Evolutionary conservation across 2,113 vertebrate genomes (phyloP).

Genomic region (Sorex fumeus): DNA sequence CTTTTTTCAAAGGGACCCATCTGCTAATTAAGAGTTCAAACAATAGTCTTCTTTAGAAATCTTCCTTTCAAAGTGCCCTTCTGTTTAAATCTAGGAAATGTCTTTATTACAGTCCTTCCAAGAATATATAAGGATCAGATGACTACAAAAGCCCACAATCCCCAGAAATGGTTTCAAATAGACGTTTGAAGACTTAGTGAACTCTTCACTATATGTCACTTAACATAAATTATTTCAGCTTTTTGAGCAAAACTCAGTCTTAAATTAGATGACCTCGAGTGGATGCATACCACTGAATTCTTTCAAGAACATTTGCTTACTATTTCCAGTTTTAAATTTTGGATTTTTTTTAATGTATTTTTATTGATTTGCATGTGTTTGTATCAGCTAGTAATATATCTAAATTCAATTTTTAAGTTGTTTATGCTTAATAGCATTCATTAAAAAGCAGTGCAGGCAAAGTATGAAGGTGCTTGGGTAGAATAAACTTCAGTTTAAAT

Average conservation of each 20-base stretch:
- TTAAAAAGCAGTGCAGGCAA: slow-evolving; percentile 16
- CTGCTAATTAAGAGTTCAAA: slow-evolving; percentile 86
- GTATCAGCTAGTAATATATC: neutral
- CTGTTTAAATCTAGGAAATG: slow-evolving; percentile 78
- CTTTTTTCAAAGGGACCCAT: slow-evolving; percentile 84
- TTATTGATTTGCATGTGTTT: slow-evolving; percentile 32
- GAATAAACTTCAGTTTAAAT: slow-evolving; percentile 6
- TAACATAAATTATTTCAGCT: slow-evolving; percentile 73
- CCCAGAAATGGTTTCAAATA: slow-evolving; percentile 41
- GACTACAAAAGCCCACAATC: slow-evolving; percentile 53
- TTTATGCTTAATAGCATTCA: neutral
- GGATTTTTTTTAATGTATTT: neutral
- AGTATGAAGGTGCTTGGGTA: neutral
- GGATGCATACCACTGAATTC: slow-evolving; percentile 33
- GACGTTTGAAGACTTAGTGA: slow-evolving; percentile 63
- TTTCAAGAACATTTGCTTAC: slow-evolving; percentile 48
- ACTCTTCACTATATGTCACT: slow-evolving; percentile 46
- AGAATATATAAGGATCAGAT: slow-evolving; percentile 58
- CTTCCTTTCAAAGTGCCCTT: slow-evolving; percentile 78
- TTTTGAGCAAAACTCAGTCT: slow-evolving; percentile 66
- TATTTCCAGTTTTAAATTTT: neutral
- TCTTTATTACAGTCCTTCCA: slow-evolving; percentile 73
- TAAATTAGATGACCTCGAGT: slow-evolving; percentile 43
- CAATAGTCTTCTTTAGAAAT: slow-evolving; percentile 80
- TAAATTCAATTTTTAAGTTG: slow-evolving; percentile 37